Evolutionary conservation across 2,888 invertebrate species (phyloP).

Genomic region (Amaurobius ferox): DNA sequence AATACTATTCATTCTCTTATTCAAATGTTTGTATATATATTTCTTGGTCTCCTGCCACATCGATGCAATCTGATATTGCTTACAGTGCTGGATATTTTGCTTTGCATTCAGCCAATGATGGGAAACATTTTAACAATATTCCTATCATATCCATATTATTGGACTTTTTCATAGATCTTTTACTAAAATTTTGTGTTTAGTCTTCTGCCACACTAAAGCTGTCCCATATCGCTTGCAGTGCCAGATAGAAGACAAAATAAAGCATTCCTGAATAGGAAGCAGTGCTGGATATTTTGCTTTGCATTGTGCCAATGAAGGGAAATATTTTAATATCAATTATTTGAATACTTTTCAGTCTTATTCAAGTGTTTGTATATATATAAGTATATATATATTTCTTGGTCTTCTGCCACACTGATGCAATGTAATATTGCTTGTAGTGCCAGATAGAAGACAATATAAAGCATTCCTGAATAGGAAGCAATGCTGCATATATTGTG

Average conservation of each 20-base stretch:
- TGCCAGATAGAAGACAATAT: slow-evolving; percentile 14
- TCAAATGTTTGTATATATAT: too few relatives aligned
- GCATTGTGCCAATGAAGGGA: slow-evolving; percentile 28
- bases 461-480: slow-evolving; percentile 7
- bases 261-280: slow-evolving; percentile 11
- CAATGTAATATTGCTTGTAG: not conserved
- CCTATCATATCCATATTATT: not conserved
- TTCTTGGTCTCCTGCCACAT: too few relatives aligned
- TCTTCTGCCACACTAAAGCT: slow-evolving; percentile 14
- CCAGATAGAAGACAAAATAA: slow-evolving; percentile 8
- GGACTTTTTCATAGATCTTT: too few relatives aligned
- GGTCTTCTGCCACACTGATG: slow-evolving; percentile 17
- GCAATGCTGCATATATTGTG: not conserved
- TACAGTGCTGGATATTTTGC: too few relatives aligned
- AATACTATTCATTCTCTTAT: too few relatives aligned
- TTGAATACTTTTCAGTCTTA: too few relatives aligned
- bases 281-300: not conserved
- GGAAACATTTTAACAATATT: not conserved
- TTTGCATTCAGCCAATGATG: too few relatives aligned
- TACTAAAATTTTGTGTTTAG: too few relatives aligned
- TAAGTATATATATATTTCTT: too few relatives aligned
- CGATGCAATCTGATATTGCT: too few relatives aligned
- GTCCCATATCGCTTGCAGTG: not conserved
- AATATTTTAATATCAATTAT: too few relatives aligned
- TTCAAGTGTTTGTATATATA: not conserved